phyloP scores from a whole-genome alignment of 2,113 vertebrate species.

The Gopherus evgoodei region DNA sequence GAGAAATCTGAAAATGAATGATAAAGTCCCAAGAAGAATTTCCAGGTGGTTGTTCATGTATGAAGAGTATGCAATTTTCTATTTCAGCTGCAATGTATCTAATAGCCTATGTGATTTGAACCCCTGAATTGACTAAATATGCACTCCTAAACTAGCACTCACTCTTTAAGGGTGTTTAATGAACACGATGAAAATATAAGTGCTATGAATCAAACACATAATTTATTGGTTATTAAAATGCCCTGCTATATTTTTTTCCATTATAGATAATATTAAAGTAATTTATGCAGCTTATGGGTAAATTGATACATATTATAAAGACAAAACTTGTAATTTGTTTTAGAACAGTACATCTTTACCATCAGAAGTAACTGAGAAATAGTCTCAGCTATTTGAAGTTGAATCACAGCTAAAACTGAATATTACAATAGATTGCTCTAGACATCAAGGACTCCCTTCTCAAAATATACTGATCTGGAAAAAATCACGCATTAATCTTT shows the following conservation, averaged over 20 bases:
- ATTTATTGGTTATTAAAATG: slow-evolving; percentile 70
- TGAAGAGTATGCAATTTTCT: slow-evolving; percentile 47
- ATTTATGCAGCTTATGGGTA: slow-evolving; percentile 43
- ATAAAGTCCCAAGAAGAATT: slow-evolving; percentile 40
- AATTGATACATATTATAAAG: slow-evolving; percentile 64
- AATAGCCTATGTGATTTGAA: slow-evolving; percentile 51
- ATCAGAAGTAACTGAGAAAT: background rate
- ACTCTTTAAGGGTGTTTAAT: background rate
- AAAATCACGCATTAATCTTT: background rate
- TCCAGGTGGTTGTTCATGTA: slow-evolving; percentile 37
- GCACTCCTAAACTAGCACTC: background rate
- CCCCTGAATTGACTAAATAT: slow-evolving; percentile 20
- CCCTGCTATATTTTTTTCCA: slow-evolving; percentile 38
- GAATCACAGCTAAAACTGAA: slow-evolving; percentile 40
- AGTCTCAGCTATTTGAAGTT: slow-evolving; percentile 32
- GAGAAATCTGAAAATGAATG: slow-evolving; percentile 29
- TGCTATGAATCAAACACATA: background rate
- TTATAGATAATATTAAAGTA: slow-evolving; percentile 47
- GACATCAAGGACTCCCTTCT: slow-evolving; percentile 5
- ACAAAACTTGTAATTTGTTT: slow-evolving; percentile 59
- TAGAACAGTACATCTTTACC: slow-evolving; percentile 40
- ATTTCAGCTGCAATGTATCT: background rate
- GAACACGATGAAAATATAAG: too few relatives aligned
- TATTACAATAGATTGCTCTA: slow-evolving; percentile 12
- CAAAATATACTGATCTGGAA: slow-evolving; percentile 12